A percentile compares a stretch with the other conserved stretches of the same genome.
Conservation (phyloP, 2,888 invertebrate genomes). For the Idaea straminata region DNA sequence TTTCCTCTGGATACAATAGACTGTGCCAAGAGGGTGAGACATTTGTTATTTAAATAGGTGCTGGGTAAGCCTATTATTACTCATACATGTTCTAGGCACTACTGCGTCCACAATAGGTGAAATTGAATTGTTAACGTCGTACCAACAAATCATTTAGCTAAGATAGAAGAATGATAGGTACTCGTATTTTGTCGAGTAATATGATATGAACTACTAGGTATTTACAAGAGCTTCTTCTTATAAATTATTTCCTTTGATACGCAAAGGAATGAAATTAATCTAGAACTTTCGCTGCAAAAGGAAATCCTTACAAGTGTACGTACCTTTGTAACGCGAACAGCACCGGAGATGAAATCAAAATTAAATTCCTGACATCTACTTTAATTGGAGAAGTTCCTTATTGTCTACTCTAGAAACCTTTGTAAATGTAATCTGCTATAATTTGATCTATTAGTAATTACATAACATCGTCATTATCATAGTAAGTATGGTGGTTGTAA, state of each 20-base stretch:
- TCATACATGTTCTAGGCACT: too few species aligned
- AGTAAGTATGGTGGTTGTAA: constrained; percentile 16
- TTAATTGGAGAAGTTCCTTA: constrained; percentile 6
- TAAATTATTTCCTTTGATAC: background rate
- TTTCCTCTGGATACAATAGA: background rate
- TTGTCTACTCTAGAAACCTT: constrained; percentile 3
- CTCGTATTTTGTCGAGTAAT: background rate
- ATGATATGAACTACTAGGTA: background rate
- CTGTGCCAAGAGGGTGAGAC: too few species aligned
- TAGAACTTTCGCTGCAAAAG: constrained; percentile 11
- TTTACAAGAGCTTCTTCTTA: background rate
- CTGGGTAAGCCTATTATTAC: too few species aligned
- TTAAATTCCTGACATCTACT: constrained; percentile 19
- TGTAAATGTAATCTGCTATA: background rate
- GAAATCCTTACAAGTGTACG: constrained; percentile 21
- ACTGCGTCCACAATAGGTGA: too few species aligned
- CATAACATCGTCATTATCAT: background rate
- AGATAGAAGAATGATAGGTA: background rate
- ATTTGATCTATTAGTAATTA: too few species aligned
- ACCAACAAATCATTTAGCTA: background rate
- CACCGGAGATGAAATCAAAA: constrained; percentile 20
- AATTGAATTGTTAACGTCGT: too few species aligned
- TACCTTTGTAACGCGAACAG: constrained; percentile 23
- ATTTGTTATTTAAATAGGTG: too few species aligned
- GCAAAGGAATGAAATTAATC: constrained; percentile 21